A percentile compares a stretch with the other conserved stretches of the same genome.
These are phyloP conservation scores for Pelvicachromis taeniatus DNA, from an alignment of 2,113 vertebrate species.

Conservation along the genomic window DNA sequence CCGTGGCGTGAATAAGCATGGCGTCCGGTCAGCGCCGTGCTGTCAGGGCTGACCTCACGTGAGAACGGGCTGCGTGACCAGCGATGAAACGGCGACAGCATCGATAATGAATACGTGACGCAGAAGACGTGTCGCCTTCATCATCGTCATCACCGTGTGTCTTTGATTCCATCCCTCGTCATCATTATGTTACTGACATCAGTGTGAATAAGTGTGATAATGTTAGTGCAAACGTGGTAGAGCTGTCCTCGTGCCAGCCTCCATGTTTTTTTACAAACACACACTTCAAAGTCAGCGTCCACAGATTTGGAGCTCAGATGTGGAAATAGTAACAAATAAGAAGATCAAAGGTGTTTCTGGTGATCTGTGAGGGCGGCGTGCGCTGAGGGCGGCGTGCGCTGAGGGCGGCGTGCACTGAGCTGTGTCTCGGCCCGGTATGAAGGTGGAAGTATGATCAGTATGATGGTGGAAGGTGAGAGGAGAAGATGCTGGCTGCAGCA, in stretches of 20 bases:
- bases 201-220: neutral
- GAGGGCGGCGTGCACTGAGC: neutral
- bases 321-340: neutral
- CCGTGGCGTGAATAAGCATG: neutral
- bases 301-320: neutral
- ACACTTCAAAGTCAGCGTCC: neutral
- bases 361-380: neutral
- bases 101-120: neutral
- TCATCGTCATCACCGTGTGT: too few relatives aligned
- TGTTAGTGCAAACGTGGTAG: neutral
- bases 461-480: neutral
- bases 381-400: neutral
- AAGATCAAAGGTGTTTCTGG: neutral
- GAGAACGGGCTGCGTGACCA: neutral
- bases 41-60: neutral
- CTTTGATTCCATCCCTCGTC: too few relatives aligned
- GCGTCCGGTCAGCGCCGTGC: neutral
- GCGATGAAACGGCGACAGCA: neutral
- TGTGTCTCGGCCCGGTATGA: neutral
- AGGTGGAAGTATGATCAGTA: neutral
- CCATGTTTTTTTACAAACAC: neutral
- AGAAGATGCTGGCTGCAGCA: neutral
- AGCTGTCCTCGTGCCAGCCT: neutral
- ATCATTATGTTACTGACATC: neutral
- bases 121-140: neutral